Percentiles rank a stretch among this genome's conserved stretches.
Evolutionary conservation across 2,113 vertebrate genomes (phyloP).

Genomic region (Passer domesticus): DNA sequence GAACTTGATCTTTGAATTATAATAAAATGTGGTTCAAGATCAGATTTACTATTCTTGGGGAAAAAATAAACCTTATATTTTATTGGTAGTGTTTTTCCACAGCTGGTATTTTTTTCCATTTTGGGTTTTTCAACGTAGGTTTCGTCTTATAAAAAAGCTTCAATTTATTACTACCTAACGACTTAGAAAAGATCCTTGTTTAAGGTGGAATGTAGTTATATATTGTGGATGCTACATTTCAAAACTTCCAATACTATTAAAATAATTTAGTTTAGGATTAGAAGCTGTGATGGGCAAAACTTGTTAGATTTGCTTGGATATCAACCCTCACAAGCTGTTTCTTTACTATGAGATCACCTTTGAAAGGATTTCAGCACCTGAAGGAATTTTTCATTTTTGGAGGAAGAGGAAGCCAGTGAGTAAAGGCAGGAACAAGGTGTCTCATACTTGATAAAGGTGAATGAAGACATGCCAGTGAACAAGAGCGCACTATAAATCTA

Average conservation of each 20-base stretch:
- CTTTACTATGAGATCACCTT: background rate
- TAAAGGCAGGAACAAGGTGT: background rate
- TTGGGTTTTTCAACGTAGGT: rapidly evolving
- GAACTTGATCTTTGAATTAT: background rate
- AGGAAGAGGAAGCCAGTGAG: background rate
- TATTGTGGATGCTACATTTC: background rate
- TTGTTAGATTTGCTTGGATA: background rate
- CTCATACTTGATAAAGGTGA: background rate
- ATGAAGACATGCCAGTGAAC: background rate
- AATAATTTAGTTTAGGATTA: background rate
- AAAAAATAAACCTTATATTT: background rate
- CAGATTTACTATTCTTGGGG: background rate
- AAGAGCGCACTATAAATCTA: background rate
- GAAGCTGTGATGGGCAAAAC: background rate
- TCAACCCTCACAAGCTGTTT: background rate
- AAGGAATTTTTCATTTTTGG: background rate
- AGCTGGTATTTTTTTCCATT: background rate
- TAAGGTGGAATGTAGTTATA: background rate
- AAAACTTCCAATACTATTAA: background rate
- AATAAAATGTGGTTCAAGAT: background rate
- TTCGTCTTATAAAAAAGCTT: background rate
- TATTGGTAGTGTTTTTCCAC: background rate
- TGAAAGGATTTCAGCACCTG: background rate
- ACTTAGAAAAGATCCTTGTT: background rate
- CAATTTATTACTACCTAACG: background rate